Base-by-base conservation (phyloP, 2,797 vertebrate species). In the Peromyscus aztecus region DNA sequence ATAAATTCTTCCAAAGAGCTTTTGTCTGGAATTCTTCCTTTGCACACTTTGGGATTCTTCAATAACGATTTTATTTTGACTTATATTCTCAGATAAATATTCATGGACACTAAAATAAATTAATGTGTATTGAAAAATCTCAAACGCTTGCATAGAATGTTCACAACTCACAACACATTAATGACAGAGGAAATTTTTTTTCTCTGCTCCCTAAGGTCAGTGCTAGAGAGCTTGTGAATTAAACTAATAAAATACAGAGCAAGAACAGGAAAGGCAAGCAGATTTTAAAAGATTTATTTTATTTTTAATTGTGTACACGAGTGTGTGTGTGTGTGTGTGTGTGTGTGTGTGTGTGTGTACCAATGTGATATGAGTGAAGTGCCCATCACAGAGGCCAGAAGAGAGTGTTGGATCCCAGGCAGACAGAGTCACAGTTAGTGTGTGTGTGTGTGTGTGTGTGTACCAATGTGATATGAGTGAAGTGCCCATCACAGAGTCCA, bases 1-100 rank as follows among this genome's bases (percentile, higher is more conserved):
- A 24, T 83, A 24, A 93, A 90, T 71, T 87, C 67, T 46, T 88
- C 52, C 59, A 80, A 75, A 92, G 82, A 94, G 49, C 46, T 55
- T 23, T 55, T 21, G 8, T 80, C 34, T 89, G 16, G 24, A 86
- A 91, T 90, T 95, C 37, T 89, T 86, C 65, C 43, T 34, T 75
- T 88, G 23, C 37, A 40, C 63, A n/a, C 49, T 37, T 19, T 46
- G 61, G 93, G 27, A 14, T 24, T 90, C 7, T 78, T 89, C 59
- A 89, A 69, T 86, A 95, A 57, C 37, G 19, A 63, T 6, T 76
- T 83, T 31, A 90, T 55, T 61, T 81, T 24, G 24, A 67, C 73
- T 82, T 65, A 82, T 61, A 59, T 83, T n/a, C 80, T 34, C 55
- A 80, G 40, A n/a, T 84, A 87, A 89, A 49, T 40, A 46, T 65